Percentiles rank a stretch among this genome's conserved stretches.
phyloP scores from a whole-genome alignment of 2,888 invertebrate species.

The Sphaerophoria taeniata region DNA sequence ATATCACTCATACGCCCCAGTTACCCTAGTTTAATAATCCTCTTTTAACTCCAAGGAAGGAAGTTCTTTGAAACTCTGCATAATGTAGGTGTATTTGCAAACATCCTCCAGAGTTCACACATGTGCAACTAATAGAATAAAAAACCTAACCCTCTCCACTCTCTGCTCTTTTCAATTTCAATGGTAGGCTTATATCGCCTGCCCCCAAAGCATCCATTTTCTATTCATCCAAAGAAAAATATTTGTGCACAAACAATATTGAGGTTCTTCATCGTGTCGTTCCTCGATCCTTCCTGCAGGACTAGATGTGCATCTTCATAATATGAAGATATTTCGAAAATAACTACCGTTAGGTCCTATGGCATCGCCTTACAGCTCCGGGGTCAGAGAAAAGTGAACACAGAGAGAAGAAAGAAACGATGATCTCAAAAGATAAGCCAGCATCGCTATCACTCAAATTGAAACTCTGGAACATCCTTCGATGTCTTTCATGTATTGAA shows the following conservation, averaged over 20 bases:
- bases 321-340: slow-evolving; percentile 47
- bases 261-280: slow-evolving; percentile 9
- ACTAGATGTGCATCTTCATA: slow-evolving; percentile 25
- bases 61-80: slow-evolving; percentile 8
- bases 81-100: slow-evolving; percentile 13
- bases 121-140: slow-evolving; percentile 60
- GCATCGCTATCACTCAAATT: too few species aligned
- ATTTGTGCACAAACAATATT: slow-evolving; percentile 61
- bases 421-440: slow-evolving; percentile 47
- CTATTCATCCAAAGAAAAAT: slow-evolving; percentile 52
- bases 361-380: background rate
- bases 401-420: slow-evolving; percentile 53
- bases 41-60: slow-evolving; percentile 18
- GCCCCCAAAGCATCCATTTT: slow-evolving; percentile 11
- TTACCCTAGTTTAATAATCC: slow-evolving; percentile 26
- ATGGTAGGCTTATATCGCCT: background rate
- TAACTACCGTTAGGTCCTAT: slow-evolving; percentile 36
- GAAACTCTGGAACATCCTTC: slow-evolving; percentile 10
- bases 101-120: slow-evolving; percentile 40
- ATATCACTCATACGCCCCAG: slow-evolving; percentile 40
- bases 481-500: slow-evolving; percentile 32
- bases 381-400: background rate
- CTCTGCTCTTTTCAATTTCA: background rate
- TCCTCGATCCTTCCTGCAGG: background rate
- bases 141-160: slow-evolving; percentile 2